Percentiles rank a stretch among this genome's conserved stretches.
Evolutionary conservation across 2,113 vertebrate genomes (phyloP).

Genomic region (Pterocles gutturalis): DNA sequence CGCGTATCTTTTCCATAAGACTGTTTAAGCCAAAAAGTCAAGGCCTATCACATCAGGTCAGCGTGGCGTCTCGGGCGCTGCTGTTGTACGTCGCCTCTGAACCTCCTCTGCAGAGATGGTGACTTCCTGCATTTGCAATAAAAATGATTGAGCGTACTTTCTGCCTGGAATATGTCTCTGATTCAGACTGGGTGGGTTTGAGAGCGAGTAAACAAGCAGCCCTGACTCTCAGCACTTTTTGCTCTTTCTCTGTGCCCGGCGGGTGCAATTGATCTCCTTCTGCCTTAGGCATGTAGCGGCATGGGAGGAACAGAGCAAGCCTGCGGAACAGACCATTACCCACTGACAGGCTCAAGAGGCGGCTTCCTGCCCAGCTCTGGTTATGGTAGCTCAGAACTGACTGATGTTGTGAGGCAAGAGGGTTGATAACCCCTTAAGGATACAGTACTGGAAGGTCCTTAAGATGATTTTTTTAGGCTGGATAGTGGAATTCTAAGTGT

Average conservation of each 20-base stretch:
- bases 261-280: not conserved
- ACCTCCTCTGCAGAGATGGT: not conserved
- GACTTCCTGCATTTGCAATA: not conserved
- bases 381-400: not conserved
- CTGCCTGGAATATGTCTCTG: not conserved
- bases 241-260: not conserved
- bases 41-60: not conserved
- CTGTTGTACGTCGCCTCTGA: not conserved
- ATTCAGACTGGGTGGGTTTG: not conserved
- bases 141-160: accelerated
- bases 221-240: not conserved
- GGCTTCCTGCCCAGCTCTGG: not conserved
- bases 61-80: not conserved
- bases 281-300: not conserved
- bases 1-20: not conserved
- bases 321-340: not conserved
- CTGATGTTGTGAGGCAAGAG: not conserved
- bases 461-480: not conserved
- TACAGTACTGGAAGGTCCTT: not conserved
- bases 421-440: not conserved
- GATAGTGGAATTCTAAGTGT: not conserved
- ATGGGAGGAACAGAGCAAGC: not conserved
- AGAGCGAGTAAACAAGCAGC: not conserved
- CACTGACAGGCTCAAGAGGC: not conserved
- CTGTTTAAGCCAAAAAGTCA: not conserved